Percentiles rank a stretch among this genome's conserved stretches.
Conservation (phyloP, 1,140 invertebrate genomes). For the Mycetomoellerius zeteki region DNA sequence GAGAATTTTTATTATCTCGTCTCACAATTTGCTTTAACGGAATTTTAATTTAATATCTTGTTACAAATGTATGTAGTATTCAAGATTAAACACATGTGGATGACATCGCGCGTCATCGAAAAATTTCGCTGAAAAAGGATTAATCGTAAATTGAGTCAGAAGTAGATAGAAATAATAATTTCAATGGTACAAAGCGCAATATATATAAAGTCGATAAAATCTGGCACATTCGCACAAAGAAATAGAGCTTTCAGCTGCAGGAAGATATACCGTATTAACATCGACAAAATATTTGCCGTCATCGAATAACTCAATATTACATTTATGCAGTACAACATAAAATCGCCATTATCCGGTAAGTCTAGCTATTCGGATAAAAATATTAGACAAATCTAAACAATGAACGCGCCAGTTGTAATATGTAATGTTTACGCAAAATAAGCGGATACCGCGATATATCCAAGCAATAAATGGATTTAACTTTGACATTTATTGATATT, state of each 20-base stretch:
- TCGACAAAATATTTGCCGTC: not conserved
- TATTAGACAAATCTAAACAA: not conserved
- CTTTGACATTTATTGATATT: slow-evolving; percentile 39
- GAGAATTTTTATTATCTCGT: not conserved
- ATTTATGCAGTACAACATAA: not conserved
- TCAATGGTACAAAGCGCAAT: not conserved
- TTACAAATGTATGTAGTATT: not conserved
- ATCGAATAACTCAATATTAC: slow-evolving; percentile 5
- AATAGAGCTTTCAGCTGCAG: not conserved
- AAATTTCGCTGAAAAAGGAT: not conserved
- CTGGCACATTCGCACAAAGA: slow-evolving; percentile 1
- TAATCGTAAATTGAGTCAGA: not conserved
- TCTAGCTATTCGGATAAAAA: not conserved
- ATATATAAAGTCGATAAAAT: slow-evolving; percentile 21
- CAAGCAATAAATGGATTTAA: slow-evolving; percentile 3
- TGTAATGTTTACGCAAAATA: slow-evolving; percentile 3
- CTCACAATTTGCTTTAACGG: not conserved
- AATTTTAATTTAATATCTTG: slow-evolving; percentile 5
- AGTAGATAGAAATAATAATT: not conserved
- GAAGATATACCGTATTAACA: not conserved
- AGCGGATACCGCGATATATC: not conserved
- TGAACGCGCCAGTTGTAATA: not conserved
- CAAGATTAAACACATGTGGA: not conserved
- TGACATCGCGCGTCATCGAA: not conserved
- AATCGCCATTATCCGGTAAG: not conserved